A percentile compares a stretch with the other conserved stretches of the same genome.
Evolutionary conservation across 2,797 vertebrate genomes (phyloP).

Genomic region (Euphonia xanthogaster): DNA sequence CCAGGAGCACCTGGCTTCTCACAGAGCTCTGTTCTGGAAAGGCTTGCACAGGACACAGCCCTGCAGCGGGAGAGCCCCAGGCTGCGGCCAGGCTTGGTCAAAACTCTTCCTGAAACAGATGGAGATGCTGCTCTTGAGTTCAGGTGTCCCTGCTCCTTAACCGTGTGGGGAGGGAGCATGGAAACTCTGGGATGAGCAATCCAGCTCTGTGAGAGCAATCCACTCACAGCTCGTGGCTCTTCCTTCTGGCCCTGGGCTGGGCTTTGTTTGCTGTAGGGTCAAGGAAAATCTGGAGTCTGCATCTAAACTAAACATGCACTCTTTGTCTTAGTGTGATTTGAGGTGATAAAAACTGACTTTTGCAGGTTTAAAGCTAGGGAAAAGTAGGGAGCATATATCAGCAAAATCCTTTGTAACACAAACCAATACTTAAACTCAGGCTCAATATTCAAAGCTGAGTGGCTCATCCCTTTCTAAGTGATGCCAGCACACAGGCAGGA

Average conservation of each 20-base stretch:
- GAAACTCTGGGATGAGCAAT: background rate
- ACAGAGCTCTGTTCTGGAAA: background rate
- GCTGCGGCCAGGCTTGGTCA: background rate
- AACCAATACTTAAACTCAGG: background rate
- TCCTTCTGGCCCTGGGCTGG: background rate
- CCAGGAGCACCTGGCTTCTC: background rate
- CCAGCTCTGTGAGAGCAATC: background rate
- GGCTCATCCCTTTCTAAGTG: background rate
- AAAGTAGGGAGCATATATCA: background rate
- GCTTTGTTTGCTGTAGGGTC: background rate
- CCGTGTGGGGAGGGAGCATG: background rate
- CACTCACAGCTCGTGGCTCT: background rate
- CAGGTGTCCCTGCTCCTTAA: background rate
- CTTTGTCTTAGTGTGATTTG: background rate
- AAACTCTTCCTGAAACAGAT: background rate
- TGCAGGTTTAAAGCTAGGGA: background rate
- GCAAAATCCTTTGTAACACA: background rate
- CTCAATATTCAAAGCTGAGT: background rate
- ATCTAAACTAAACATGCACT: background rate
- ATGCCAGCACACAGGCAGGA: background rate
- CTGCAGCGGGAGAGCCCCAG: background rate
- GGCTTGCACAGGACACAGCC: background rate
- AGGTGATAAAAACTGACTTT: background rate
- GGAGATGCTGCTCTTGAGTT: background rate
- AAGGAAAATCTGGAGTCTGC: background rate